Conservation (phyloP, 2,113 vertebrate genomes). For the Oreochromis aureus region DNA sequence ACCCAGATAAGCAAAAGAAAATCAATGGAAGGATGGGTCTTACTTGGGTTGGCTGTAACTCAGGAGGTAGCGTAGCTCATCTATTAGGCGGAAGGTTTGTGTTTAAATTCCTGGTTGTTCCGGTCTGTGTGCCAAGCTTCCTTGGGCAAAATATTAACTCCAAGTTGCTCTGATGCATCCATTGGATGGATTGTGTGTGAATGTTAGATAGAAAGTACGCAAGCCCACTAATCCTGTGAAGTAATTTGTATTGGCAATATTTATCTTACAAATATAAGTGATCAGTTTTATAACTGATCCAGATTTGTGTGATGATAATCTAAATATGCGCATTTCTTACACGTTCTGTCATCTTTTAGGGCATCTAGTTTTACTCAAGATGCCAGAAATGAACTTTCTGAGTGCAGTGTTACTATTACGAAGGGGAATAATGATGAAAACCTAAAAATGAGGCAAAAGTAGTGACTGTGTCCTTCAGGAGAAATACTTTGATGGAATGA, state of each 20-base stretch:
- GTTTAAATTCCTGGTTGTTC: neutral
- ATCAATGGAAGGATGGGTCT: neutral
- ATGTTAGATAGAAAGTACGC: neutral
- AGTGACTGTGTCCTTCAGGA: neutral
- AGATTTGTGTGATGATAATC: neutral
- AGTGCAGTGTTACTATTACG: neutral
- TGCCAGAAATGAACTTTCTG: neutral
- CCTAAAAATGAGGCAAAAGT: neutral
- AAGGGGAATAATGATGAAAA: neutral
- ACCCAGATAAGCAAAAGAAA: neutral
- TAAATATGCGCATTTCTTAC: neutral
- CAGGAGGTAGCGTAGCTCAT: neutral
- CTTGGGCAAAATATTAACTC: neutral
- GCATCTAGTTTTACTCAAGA: neutral
- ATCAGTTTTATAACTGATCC: fast-evolving
- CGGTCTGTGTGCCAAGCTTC: fast-evolving
- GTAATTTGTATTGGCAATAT: neutral
- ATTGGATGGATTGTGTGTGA: neutral
- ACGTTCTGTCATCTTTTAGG: neutral
- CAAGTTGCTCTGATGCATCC: neutral
- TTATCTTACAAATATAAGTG: neutral
- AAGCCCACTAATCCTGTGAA: neutral
- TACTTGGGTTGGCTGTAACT: neutral
- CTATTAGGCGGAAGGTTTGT: neutral
- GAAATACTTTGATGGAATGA: neutral